Evolutionary conservation across 2,888 invertebrate genomes (phyloP), one percentile per base, ranked within the genome.

Genomic region (Platycheirus rosarum): DNA sequence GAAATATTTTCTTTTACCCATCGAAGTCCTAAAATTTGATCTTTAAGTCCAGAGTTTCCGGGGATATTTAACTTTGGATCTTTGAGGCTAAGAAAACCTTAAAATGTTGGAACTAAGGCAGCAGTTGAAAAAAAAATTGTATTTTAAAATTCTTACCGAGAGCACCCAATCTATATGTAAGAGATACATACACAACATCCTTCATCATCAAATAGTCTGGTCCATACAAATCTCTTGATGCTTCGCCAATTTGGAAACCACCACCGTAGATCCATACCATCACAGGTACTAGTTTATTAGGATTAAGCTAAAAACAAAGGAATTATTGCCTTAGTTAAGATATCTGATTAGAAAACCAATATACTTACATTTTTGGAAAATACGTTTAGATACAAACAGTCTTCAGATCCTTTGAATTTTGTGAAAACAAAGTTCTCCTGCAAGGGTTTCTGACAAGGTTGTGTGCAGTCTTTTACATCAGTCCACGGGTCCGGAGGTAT

Each of bases 1-100:
- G 85, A 44, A 11, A 91, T 91, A 85, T 92, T 92, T 11, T 88
- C 86, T 65, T 90, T 88, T 1, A 92, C 86, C 92, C 92, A 92
- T 74, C 89, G 89, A n/a, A 92, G 85, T 1, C 91, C 92, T 86
- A 91, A 76, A 1, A 91, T 88, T 86, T 91, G 90, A 86, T 92
- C 92, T 86, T 92, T 92, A 0, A 92, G 86, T 0, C 91, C 92
- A 6, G 92, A 91, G 85, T 92, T 92, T 1, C 92, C 92, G 0
- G 92, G 91, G 20, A 92, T 90, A 18, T 89, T 88, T n/a, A 92
- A 77, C 2, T 89, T 88, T 5, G 89, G 87, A 86, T 92, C 91
- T 55, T 89, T 86, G 0, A 92, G 86, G 70, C 89, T 89, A n/a
- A 92, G 86, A 76, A 92, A 92, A 14, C 92, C 92, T 92, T 26